Conservation (phyloP, 1,140 invertebrate genomes). For the Ptiloglossa arizonensis region DNA sequence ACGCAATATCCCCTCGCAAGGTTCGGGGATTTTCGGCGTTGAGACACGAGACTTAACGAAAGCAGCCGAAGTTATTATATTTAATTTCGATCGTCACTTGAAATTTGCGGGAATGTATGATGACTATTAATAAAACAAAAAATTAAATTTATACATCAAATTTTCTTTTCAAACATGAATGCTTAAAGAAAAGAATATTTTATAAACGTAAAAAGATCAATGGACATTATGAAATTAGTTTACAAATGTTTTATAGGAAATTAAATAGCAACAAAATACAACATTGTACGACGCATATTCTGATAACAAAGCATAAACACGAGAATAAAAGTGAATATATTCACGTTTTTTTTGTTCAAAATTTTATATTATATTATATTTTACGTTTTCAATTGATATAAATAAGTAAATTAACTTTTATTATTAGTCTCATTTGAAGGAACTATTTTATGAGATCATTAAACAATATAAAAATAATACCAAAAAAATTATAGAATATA, state of each 20-base stretch:
- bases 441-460: slow-evolving; percentile 2
- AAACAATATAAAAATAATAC: not conserved
- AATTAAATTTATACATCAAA: not conserved
- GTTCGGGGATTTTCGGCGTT: not conserved
- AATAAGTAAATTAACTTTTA: not conserved
- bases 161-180: not conserved
- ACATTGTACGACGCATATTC: not conserved
- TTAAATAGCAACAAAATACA: not conserved
- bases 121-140: slow-evolving; percentile 13
- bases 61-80: slow-evolving; percentile 9
- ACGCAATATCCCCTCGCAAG: not conserved
- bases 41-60: slow-evolving; percentile 11
- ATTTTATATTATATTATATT: not conserved
- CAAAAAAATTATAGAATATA: not conserved
- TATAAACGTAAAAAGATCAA: not conserved
- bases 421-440: not conserved
- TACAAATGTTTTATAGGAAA: not conserved
- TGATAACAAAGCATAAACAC: not conserved
- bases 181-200: no score
- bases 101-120: no score
- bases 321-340: not conserved
- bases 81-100: not conserved
- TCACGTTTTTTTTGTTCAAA: not conserved
- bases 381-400: not conserved
- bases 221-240: not conserved